Conservation (phyloP, 2,888 invertebrate species). For the Hypercompe scribonia region DNA sequence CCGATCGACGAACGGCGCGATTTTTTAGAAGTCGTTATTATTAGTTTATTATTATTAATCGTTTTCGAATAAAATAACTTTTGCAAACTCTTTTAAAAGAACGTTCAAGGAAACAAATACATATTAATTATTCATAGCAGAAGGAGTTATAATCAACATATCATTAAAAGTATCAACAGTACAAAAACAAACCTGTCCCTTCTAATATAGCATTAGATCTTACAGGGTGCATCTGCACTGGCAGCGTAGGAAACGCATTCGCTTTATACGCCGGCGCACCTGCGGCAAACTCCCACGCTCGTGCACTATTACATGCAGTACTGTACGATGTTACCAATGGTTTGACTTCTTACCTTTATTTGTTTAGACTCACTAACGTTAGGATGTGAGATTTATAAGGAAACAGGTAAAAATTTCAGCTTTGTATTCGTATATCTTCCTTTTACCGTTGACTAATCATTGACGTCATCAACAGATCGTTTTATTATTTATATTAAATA, state of each 20-base stretch:
- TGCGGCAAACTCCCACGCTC: conserved; percentile 82
- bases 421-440: not conserved
- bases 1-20: too few relatives aligned
- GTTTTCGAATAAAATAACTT: too few relatives aligned
- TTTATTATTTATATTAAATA: not conserved
- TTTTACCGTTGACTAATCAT: not conserved
- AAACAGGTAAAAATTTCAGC: conserved; percentile 20
- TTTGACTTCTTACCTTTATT: conserved; percentile 28
- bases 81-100: too few relatives aligned
- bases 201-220: conserved; percentile 44
- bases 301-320: conserved; percentile 48
- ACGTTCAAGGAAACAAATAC: too few relatives aligned
- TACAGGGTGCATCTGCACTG: conserved; percentile 77
- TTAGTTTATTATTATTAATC: too few relatives aligned
- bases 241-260: conserved; percentile 72
- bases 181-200: conserved; percentile 16
- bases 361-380: conserved; percentile 26
- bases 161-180: not conserved
- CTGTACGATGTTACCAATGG: conserved; percentile 19
- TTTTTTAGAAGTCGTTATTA: too few relatives aligned
- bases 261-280: conserved; percentile 69
- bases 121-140: not conserved
- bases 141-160: not conserved
- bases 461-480: not conserved
- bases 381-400: conserved; percentile 13